phyloP scores from a whole-genome alignment of 2,888 invertebrate genomes.

The Conomelus anceps region DNA sequence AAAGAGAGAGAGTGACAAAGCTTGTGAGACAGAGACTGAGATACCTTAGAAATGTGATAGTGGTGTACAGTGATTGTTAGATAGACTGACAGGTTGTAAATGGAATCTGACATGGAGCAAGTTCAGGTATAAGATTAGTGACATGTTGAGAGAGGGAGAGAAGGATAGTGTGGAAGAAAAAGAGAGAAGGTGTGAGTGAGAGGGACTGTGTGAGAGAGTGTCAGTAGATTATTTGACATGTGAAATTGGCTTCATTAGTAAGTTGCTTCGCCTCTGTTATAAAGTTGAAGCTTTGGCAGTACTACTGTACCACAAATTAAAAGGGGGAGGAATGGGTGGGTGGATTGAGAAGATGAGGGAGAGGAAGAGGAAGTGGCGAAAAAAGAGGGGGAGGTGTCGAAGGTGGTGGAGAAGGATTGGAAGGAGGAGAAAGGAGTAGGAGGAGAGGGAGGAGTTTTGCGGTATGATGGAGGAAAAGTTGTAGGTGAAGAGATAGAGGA shows the following conservation, averaged over 20 bases:
- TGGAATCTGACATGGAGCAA: too few relatives aligned
- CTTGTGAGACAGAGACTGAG: background rate
- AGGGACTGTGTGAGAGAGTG: too few relatives aligned
- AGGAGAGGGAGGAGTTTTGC: background rate
- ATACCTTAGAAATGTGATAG: too few relatives aligned
- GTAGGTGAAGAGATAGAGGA: slow-evolving; percentile 11
- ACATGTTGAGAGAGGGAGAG: too few relatives aligned
- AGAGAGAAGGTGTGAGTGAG: background rate
- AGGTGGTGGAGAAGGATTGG: background rate
- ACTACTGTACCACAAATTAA: too few relatives aligned
- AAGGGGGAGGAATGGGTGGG: too few relatives aligned
- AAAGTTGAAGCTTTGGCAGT: background rate
- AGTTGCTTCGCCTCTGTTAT: background rate
- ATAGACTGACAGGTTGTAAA: too few relatives aligned
- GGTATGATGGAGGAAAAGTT: background rate
- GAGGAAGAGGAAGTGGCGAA: background rate
- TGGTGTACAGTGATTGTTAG: too few relatives aligned
- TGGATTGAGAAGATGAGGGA: background rate
- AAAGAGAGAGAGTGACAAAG: background rate
- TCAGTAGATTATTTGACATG: background rate
- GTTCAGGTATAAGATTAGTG: too few relatives aligned
- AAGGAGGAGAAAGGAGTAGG: background rate
- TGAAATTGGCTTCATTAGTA: background rate
- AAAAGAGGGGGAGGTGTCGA: background rate
- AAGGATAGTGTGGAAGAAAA: background rate